phyloP scores from a whole-genome alignment of 92 coral and sea anemone species.

The Desmophyllum pertusum region DNA sequence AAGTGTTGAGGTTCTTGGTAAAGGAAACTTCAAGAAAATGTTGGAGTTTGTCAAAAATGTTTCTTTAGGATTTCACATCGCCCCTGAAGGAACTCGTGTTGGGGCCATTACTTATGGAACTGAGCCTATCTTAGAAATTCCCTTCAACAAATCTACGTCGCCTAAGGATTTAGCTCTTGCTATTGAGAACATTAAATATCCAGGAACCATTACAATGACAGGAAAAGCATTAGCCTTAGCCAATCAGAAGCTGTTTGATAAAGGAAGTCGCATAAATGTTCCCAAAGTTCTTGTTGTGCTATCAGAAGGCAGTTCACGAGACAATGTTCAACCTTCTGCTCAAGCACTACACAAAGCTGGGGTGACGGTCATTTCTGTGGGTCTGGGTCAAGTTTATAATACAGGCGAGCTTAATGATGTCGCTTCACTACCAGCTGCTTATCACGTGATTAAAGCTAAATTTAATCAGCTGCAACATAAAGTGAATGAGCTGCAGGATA shows the following conservation, averaged over 20 bases:
- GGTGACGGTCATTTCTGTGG: constrained; percentile 67
- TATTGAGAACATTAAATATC: constrained; percentile 55
- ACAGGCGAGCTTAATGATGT: constrained; percentile 46
- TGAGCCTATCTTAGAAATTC: constrained; percentile 56
- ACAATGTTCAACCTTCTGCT: constrained; percentile 48
- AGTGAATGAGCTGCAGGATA: constrained; percentile 53
- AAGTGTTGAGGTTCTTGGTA: constrained; percentile 75
- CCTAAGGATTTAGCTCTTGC: constrained; percentile 34
- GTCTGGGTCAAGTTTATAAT: constrained; percentile 61
- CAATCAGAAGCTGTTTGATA: constrained; percentile 48
- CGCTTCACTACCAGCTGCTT: constrained; percentile 57
- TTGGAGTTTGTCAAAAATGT: constrained; percentile 81
- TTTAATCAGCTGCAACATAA: constrained; percentile 48
- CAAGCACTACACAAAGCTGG: constrained; percentile 65
- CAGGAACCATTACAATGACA: constrained; percentile 63
- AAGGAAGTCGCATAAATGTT: constrained; percentile 49
- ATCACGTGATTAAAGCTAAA: constrained; percentile 53
- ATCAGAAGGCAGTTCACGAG: constrained; percentile 57
- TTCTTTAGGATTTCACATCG: constrained; percentile 62
- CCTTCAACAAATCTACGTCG: constrained; percentile 38
- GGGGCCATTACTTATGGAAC: constrained; percentile 70
- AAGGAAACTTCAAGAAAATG: constrained; percentile 80
- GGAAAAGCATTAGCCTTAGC: constrained; percentile 68
- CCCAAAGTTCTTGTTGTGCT: constrained; percentile 71
- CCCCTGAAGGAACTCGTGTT: constrained; percentile 64